Conservation (phyloP, 2,797 vertebrate genomes). For the Acropternis orthonyx region DNA sequence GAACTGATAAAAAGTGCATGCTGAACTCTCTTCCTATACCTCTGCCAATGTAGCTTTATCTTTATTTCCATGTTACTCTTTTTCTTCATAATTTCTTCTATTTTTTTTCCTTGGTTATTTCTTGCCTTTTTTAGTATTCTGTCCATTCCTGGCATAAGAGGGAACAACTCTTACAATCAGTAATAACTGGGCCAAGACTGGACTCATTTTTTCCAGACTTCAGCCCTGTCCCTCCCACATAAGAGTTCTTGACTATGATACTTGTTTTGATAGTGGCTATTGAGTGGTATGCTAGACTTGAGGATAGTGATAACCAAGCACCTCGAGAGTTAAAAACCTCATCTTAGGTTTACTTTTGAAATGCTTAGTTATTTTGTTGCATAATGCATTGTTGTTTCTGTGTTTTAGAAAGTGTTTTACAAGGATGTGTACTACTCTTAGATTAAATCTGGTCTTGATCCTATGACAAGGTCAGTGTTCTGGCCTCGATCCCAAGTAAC, state of each 20-base stretch:
- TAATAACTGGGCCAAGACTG: neutral
- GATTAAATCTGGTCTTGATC: neutral
- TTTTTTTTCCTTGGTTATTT: neutral
- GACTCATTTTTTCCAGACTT: neutral
- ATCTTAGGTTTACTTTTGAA: neutral
- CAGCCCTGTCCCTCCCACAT: rapidly evolving
- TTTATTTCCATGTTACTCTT: neutral
- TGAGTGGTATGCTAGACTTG: neutral
- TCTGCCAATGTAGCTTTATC: neutral
- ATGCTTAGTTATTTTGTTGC: neutral
- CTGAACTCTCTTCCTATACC: neutral
- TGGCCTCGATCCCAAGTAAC: neutral
- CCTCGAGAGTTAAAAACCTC: neutral
- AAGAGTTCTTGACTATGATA: neutral
- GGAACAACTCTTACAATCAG: neutral
- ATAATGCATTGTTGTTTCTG: neutral
- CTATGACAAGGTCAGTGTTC: neutral
- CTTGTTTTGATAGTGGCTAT: neutral
- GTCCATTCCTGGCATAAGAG: neutral
- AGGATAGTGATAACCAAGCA: neutral
- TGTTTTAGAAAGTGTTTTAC: neutral
- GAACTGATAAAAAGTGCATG: neutral
- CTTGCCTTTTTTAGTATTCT: neutral
- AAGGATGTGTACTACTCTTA: neutral
- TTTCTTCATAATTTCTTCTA: neutral